These are phyloP conservation scores for Geotrypetes seraphini DNA, from an alignment of 2,797 vertebrate species.

Conservation along the genomic window DNA sequence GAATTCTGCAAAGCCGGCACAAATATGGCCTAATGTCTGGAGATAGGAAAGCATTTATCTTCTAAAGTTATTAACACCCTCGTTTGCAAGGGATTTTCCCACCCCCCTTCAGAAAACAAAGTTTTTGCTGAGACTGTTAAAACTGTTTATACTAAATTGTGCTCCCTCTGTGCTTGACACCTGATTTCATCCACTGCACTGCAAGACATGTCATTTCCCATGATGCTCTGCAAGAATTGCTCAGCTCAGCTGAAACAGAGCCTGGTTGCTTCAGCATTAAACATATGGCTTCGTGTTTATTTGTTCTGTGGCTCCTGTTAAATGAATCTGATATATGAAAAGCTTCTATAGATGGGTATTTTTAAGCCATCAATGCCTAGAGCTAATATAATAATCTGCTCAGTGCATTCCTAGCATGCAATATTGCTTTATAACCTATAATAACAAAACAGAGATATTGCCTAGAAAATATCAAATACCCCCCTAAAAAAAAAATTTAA, in stretches of 20 bases:
- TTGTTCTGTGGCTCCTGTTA: constrained; percentile 40
- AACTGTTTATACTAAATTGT: constrained; percentile 43
- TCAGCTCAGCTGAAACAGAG: constrained; percentile 62
- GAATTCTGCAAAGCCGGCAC: constrained; percentile 58
- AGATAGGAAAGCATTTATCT: constrained; percentile 56
- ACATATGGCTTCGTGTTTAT: constrained; percentile 55
- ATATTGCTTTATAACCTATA: constrained; percentile 19
- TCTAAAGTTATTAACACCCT: constrained; percentile 51
- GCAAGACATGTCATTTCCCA: constrained; percentile 50
- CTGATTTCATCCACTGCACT: constrained; percentile 60
- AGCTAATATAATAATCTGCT: constrained; percentile 36
- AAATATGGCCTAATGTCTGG: constrained; percentile 57
- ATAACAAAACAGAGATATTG: constrained; percentile 1
- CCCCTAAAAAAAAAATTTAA: no score
- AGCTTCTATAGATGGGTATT: constrained; percentile 30
- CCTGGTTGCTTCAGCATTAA: constrained; percentile 42
- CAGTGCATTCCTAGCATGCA: constrained; percentile 27
- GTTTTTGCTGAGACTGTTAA: constrained; percentile 62
- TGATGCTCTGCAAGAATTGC: constrained; percentile 54
- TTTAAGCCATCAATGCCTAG: constrained; percentile 29
- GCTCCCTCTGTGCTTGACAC: constrained; percentile 48
- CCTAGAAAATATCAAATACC: constrained; percentile 10
- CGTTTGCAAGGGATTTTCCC: constrained; percentile 19
- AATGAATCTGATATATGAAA: constrained; percentile 32
- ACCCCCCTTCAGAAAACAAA: constrained; percentile 46